Evolutionary conservation across 2,113 vertebrate species (phyloP), one percentile per base, ranked within the genome.

Genomic region (Oryzias celebensis): DNA sequence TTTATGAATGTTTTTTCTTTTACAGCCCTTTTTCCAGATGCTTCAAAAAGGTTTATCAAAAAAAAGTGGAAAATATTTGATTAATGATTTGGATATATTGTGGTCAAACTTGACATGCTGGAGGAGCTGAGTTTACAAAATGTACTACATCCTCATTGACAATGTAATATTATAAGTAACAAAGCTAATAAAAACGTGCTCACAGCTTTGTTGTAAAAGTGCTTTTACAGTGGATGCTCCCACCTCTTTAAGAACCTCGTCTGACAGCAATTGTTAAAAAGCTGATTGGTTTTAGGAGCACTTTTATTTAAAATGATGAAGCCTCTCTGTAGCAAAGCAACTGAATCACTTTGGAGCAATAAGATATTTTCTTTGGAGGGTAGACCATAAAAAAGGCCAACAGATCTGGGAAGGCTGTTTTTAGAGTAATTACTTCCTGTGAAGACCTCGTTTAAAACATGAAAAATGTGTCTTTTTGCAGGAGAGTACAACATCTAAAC

Each of bases 381-480:
- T 48, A 22, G 63, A 71, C 42, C 26, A 44, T 14, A 46, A 14
- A 70, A 42, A 68, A 48, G 58, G 3, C 48, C 52, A 44, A 4
- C 42, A 58, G 47, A 69, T 61, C 7, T n/a, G 36, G 49, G 28
- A 62, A 48, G 31, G 24, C 8, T 23, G 46, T 16, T 56, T 2
- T 28, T 54, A 68, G 71, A 64, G 56, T 73, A 54, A 68, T 70
- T 60, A 73, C 71, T 76, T 67, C 69, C 50, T 12, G 47, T 49
- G 10, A 20, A 52, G 49, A 23, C 61, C 66, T 78, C 67, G 63
- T 74, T 74, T 60, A 71, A 73, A 62, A 74, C 52, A 3, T 8
- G 49, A 71, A 53, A 58, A 77, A 64, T 74, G 58, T 80, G 65
- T 61, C 47, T 66, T 77, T 36, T 80, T 62, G 71, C 49, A 45